Base-by-base conservation (phyloP, 2,797 vertebrate species). In the Corythornis leucogaster region DNA sequence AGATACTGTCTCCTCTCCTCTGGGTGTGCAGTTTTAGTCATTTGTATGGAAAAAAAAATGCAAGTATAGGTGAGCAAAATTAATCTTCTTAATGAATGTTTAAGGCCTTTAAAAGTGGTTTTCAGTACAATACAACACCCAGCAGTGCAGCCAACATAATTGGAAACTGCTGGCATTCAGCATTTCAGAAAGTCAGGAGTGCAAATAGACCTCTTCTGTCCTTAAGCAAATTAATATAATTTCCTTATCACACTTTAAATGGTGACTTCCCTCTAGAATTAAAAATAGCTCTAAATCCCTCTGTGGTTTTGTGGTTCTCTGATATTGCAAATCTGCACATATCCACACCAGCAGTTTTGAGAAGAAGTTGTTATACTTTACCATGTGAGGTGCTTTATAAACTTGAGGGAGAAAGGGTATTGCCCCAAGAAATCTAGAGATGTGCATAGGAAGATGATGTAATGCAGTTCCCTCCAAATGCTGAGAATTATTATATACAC, bases 231-330 rank as follows among this genome's bases (percentile, higher is more conserved):
- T 62, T 58, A 84, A 94, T 40, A 70, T 26, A 43, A 88, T 91
- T 96, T 91, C 86, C 83, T 90, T 94, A 91, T 96, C 88, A 48
- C 43, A 66, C 43, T 77, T 90, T 51, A 91, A 91, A 94, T 78
- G 93, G 85, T 85, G 77, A 85, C 80, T 92, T 91, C 80, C 80
- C 81, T 93, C 80, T 80, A 85, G 86, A 90, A 91, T 80, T 82
- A 95, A 90, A 94, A 92, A 75, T 71, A 92, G 66, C 46, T 48
- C 58, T 75, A 66, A 94, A 90, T 96, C 90, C 93, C 61, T 80
- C 86, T 94, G 90, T 91, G 85, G 89, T 80, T 93, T 92, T 79
- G 83, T 90, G 81, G 84, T 94, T 79, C 91, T 89, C 64, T 87
- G 75, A 62, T 90, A 86, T 5, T 89, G 75, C 86, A 90, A 85